Evolutionary conservation across 2,888 invertebrate species (phyloP), one percentile per base, ranked within the genome.

Genomic region (Ichneumoninae sp.): DNA sequence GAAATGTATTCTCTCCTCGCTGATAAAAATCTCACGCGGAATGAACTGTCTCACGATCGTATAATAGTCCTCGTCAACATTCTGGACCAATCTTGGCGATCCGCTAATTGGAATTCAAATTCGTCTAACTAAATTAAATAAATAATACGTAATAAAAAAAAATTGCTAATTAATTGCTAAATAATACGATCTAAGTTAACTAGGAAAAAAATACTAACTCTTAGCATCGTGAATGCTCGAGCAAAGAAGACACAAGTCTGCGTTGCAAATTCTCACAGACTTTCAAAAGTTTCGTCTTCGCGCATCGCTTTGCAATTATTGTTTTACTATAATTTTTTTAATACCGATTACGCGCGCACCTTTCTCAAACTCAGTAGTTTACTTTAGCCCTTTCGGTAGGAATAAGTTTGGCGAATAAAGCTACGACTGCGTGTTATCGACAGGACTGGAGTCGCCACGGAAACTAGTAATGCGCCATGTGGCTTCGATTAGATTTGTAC

Each of bases 81-180:
- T 19, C 40, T 22, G 6, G 8, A 54, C 3, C 16, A 16, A 60
- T 57, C 44, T 8, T n/a, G 26, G 33, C 50, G 19, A 60, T 19
- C n/a, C 33, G 78, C 70, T n/a, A 60, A 47, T 75, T 71, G 13
- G 69, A 79, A 78, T 50, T 44, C 1, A 70, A 75, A 81, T 73
- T 69, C 60, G 52, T 57, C 70, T 75, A 78, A 66, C 60, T 66
- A 79, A 71, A 66, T 36, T 66, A 75, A 85, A 85, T 85, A 85
- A 85, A 85, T 85, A 85, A 79, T 65, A 47, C 44, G 47, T 16
- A 33, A 79, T 13, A 63, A 50, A 63, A 69, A 63, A 69, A 57
- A n/a, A 71, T 52, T 74, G 22, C 33, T 33, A 78, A 74, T 54
- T 79, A 82, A 57, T 85, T 60, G 81, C 60, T 83, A 69, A 19